Evolutionary conservation across 2,797 vertebrate genomes (phyloP), one percentile per base, ranked within the genome.

Genomic region (Coilia nasus): DNA sequence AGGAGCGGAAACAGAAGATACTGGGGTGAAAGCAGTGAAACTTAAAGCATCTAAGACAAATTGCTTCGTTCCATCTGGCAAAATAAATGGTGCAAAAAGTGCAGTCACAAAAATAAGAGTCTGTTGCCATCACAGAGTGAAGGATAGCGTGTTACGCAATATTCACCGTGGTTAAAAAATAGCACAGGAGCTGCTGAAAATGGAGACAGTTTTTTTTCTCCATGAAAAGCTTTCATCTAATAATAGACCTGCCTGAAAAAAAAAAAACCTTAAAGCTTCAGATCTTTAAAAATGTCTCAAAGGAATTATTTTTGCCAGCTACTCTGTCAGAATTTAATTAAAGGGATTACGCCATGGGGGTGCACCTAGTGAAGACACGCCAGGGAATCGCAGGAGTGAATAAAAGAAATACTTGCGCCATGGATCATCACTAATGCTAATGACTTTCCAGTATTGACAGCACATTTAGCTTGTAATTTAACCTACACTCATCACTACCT

Each of bases 261-360:
- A 47, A 47, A 47, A 47, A 47, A 41, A 35, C 3, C 67, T 11
- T 59, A 91, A 92, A 93, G 91, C 92, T 91, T 75, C 31, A 75
- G 67, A 41, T 75, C 67, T 41, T 75, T 75, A 31, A 75, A 75
- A 71, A 25, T 7, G 64, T 71, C 64, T 15, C 25, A 75, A 75
- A 75, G 67, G 19, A 75, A 75, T 75, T 75, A 35, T 6, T 57
- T 17, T 17, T 28, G 28, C 67, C 23, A 1, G 31, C 15, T 75
- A 3, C 67, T 35, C 28, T 41, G 67, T 75, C 67, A 75, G 67
- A 75, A 41, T 75, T 75, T 7, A 75, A 75, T 75, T 75, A 12
- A 35, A 75, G 67, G 14, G 28, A 17, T 31, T 35, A 35, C 31
- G 10, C 28, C 67, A 15, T 6, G 31, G 17, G 28, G 31, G 67